Conservation (phyloP, 2,113 vertebrate genomes). For the Benitochromis conjunctus region DNA sequence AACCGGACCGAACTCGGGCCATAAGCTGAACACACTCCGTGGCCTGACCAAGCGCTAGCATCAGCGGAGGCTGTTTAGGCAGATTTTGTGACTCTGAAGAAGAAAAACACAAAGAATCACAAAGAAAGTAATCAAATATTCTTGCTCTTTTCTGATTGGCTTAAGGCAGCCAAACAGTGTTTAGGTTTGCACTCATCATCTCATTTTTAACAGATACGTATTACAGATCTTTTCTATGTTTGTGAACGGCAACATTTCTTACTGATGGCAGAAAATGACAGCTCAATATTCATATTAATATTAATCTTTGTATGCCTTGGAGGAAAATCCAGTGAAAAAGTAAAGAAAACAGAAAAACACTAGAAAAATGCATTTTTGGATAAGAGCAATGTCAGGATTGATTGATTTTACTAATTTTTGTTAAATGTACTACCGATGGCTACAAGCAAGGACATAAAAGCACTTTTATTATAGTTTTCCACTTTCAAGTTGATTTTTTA, state of each 20-base stretch:
- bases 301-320: neutral
- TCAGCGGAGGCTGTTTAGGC: slow-evolving; percentile 96
- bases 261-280: neutral
- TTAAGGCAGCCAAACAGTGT: neutral
- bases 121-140: neutral
- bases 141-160: neutral
- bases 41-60: slow-evolving; percentile 95
- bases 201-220: neutral
- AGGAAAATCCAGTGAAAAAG: neutral
- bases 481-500: neutral
- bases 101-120: neutral
- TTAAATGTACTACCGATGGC: neutral
- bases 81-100: slow-evolving; percentile 93
- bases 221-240: neutral
- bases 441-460: neutral
- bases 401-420: neutral
- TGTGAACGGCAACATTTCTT: neutral
- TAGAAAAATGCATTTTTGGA: neutral
- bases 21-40: slow-evolving; percentile 97
- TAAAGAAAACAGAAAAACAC: neutral
- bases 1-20: slow-evolving; percentile 91
- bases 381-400: neutral
- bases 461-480: neutral
- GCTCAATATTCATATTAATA: neutral
- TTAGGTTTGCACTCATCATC: neutral